Percentiles rank a stretch among this genome's conserved stretches.
Evolutionary conservation across 2,113 vertebrate genomes (phyloP).

Genomic region (Neogobius melanostomus): DNA sequence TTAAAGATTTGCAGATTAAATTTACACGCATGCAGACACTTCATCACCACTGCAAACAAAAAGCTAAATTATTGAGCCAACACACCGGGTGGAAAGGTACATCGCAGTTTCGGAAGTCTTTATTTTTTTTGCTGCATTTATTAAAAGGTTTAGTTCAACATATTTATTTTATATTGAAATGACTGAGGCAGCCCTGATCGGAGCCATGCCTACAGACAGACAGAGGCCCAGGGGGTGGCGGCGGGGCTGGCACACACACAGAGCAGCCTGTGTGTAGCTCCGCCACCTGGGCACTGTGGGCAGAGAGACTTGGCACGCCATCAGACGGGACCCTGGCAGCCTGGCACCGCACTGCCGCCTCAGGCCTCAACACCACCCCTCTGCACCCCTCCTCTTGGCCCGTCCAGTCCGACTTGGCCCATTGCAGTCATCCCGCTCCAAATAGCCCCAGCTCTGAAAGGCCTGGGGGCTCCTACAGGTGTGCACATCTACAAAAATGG

Average conservation of each 20-base stretch:
- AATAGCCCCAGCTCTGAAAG: constrained; percentile 38
- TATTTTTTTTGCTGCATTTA: not conserved
- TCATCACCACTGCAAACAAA: not conserved
- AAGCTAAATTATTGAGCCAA: not conserved
- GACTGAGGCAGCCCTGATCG: constrained; percentile 4
- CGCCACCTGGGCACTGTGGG: constrained; percentile 76
- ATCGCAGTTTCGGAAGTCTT: not conserved
- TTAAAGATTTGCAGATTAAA: constrained; percentile 14
- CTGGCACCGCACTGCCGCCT: constrained; percentile 64
- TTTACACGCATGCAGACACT: not conserved
- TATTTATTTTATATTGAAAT: not conserved
- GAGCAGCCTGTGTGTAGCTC: constrained; percentile 72
- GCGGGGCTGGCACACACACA: constrained; percentile 73
- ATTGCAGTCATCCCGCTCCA: constrained; percentile 36
- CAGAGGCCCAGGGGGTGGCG: constrained; percentile 46
- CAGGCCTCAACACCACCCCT: constrained; percentile 54
- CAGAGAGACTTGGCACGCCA: constrained; percentile 71
- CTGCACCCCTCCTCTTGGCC: constrained; percentile 44
- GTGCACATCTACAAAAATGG: constrained; percentile 36
- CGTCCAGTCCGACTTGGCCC: constrained; percentile 29
- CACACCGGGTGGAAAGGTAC: not conserved
- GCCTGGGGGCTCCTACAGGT: constrained; percentile 58
- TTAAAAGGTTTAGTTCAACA: not conserved
- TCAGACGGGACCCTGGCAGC: constrained; percentile 74
- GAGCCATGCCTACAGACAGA: constrained; percentile 44